A percentile compares a stretch with the other conserved stretches of the same genome.
These are phyloP conservation scores for Papilio helenus DNA, from an alignment of 1,140 invertebrate genomes.

Conservation along the genomic window DNA sequence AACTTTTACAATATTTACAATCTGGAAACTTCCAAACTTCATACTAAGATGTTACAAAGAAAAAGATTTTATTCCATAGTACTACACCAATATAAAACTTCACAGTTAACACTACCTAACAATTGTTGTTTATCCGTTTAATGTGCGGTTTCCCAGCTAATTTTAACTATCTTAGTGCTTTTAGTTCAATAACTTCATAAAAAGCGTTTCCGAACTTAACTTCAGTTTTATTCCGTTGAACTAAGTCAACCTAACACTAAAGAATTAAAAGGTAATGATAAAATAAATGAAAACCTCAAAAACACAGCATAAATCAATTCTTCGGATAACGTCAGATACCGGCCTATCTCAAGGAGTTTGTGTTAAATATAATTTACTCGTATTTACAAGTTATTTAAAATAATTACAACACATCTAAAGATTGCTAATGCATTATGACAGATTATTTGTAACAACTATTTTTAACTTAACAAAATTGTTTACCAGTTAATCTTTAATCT, in stretches of 20 bases:
- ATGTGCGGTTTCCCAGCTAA: too few species aligned
- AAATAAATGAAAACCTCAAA: too few species aligned
- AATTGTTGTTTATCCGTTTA: too few species aligned
- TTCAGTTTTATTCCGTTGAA: too few species aligned
- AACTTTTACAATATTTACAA: constrained; percentile 32
- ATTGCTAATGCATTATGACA: not conserved
- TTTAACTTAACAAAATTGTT: not conserved
- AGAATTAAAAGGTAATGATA: too few species aligned
- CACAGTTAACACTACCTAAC: too few species aligned
- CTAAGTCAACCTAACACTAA: too few species aligned
- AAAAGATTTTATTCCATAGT: not conserved
- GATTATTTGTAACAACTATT: not conserved
- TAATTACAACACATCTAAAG: not conserved
- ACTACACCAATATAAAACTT: too few species aligned
- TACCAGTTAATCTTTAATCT: not conserved
- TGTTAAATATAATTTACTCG: not conserved
- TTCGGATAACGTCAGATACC: not conserved
- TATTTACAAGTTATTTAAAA: not conserved
- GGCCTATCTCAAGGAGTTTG: not conserved
- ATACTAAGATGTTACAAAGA: not conserved
- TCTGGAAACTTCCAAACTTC: not conserved
- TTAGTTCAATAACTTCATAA: too few species aligned
- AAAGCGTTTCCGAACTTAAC: too few species aligned
- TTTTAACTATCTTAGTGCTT: too few species aligned
- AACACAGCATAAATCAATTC: too few species aligned